These are phyloP conservation scores for Rhineura floridana DNA, from an alignment of 2,113 vertebrate species.

Conservation along the genomic window DNA sequence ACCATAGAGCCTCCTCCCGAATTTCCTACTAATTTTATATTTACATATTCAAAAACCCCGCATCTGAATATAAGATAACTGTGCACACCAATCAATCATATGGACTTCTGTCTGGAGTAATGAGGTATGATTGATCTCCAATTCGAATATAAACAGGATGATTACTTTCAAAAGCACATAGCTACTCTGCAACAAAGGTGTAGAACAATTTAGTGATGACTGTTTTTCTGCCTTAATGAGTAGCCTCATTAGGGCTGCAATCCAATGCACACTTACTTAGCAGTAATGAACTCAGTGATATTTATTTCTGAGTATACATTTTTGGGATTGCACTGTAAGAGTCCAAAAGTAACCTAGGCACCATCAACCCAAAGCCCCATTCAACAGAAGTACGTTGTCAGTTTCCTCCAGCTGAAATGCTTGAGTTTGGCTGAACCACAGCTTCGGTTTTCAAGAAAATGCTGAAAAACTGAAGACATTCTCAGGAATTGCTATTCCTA, in stretches of 20 bases:
- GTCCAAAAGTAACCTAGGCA: conserved; percentile 1
- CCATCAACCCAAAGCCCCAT: not conserved
- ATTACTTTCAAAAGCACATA: not conserved
- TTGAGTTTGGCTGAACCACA: not conserved
- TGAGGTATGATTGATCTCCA: not conserved
- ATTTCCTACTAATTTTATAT: not conserved
- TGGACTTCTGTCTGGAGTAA: not conserved
- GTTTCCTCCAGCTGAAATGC: not conserved
- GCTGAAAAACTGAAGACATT: not conserved
- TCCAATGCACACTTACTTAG: too few species aligned
- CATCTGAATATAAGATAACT: not conserved
- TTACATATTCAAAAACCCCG: not conserved
- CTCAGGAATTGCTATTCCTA: not conserved
- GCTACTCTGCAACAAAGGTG: not conserved
- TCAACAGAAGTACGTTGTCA: too few species aligned
- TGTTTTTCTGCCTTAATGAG: not conserved
- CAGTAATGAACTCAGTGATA: too few species aligned
- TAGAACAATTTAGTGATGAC: not conserved
- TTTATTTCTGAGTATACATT: too few species aligned
- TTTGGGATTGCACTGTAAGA: too few species aligned
- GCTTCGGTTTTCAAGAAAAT: not conserved
- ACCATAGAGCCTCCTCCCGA: too few species aligned
- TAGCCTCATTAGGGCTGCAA: too few species aligned
- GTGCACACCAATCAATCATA: not conserved
- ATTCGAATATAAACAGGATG: not conserved